Conservation (phyloP, 2,113 vertebrate species). For the Syngnathus floridae region DNA sequence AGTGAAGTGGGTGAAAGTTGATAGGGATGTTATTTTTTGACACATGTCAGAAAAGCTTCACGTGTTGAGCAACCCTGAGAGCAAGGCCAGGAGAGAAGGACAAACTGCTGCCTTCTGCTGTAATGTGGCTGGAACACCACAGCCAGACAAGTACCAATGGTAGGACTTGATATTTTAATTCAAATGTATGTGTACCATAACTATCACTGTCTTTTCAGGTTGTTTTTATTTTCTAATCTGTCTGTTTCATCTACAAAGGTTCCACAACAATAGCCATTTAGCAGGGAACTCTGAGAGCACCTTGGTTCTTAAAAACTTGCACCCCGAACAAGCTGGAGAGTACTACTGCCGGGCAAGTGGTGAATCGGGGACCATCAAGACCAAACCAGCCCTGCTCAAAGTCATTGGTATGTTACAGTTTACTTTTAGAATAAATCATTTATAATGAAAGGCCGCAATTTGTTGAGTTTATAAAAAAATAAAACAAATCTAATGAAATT, state of each 20-base stretch:
- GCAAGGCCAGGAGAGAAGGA: conserved; percentile 79
- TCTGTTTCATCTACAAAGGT: conserved; percentile 71
- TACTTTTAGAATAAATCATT: neutral
- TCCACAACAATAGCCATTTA: conserved; percentile 83
- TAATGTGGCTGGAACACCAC: conserved; percentile 76
- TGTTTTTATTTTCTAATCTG: neutral
- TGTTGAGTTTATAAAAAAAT: too few species aligned
- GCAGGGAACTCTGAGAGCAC: conserved; percentile 77
- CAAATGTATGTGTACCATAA: neutral
- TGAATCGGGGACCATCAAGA: conserved; percentile 79
- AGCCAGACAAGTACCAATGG: conserved; percentile 84
- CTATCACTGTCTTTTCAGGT: neutral
- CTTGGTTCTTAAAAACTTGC: conserved; percentile 80
- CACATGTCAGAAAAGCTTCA: conserved; percentile 79
- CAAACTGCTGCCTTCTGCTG: conserved; percentile 87
- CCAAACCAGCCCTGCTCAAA: conserved; percentile 74
- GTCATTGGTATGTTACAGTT: conserved; percentile 77
- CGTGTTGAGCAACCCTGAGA: conserved; percentile 76
- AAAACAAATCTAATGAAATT: neutral
- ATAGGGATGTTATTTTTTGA: neutral
- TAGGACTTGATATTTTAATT: conserved; percentile 47
- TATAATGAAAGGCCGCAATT: neutral
- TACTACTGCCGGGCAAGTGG: conserved; percentile 90
- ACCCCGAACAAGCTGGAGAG: conserved; percentile 77
- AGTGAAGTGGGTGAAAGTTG: neutral